Conservation (phyloP, 2,797 vertebrate genomes). For the Acanthis flammea region DNA sequence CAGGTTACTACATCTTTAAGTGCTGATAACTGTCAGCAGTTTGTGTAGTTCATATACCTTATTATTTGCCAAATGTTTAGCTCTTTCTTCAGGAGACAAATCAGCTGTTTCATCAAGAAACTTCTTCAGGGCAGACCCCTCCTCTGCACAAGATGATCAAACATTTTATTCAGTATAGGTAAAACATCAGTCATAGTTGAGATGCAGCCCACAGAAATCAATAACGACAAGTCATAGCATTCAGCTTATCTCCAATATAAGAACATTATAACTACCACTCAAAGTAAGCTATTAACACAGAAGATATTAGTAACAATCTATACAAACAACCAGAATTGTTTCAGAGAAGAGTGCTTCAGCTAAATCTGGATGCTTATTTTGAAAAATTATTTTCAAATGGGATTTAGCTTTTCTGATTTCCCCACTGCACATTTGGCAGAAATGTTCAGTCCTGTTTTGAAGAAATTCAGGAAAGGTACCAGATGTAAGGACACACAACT, state of each 20-base stretch:
- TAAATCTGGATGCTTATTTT: background rate
- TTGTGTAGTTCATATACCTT: conserved; percentile 74
- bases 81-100: conserved; percentile 88
- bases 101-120: conserved; percentile 89
- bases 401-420: background rate
- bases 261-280: background rate
- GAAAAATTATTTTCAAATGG: background rate
- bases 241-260: background rate
- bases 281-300: background rate
- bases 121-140: conserved; percentile 86
- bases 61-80: conserved; percentile 88
- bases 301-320: background rate
- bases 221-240: background rate
- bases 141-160: conserved; percentile 43
- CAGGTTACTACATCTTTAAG: background rate
- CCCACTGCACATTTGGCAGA: background rate
- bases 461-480: background rate
- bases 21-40: background rate
- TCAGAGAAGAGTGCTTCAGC: background rate
- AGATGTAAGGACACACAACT: background rate
- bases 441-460: background rate
- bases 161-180: background rate
- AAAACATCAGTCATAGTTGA: background rate
- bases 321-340: background rate
- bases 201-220: background rate